Conservation (phyloP, 2,888 invertebrate species). For the Mesoligia furuncula region DNA sequence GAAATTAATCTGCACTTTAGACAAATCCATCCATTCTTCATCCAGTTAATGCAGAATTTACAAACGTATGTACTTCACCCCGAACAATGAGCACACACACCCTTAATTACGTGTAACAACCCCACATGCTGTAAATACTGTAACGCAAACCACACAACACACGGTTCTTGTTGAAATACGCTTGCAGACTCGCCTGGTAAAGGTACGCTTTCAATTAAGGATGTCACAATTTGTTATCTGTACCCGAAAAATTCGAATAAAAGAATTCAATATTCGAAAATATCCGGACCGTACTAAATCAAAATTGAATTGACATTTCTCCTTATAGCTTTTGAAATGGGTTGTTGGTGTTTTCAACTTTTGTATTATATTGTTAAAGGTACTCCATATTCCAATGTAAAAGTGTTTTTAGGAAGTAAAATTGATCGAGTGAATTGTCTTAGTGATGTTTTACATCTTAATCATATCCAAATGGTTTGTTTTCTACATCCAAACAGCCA, state of each 20-base stretch:
- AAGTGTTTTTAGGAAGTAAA: neutral
- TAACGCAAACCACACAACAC: slow-evolving; percentile 56
- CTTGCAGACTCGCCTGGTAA: slow-evolving; percentile 51
- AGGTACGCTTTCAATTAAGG: slow-evolving; percentile 58
- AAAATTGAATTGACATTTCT: slow-evolving; percentile 29
- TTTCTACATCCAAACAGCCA: neutral
- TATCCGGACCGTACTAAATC: slow-evolving; percentile 47
- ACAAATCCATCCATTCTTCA: neutral
- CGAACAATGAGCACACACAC: slow-evolving; percentile 23
- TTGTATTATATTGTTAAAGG: neutral
- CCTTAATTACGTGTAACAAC: slow-evolving; percentile 42
- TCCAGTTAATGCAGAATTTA: neutral
- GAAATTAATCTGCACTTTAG: neutral
- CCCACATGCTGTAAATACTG: slow-evolving; percentile 59
- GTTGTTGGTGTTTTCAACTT: neutral
- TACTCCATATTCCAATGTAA: neutral
- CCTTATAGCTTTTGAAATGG: slow-evolving; percentile 1
- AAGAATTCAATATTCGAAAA: slow-evolving; percentile 57
- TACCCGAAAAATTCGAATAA: slow-evolving; percentile 45
- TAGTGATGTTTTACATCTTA: neutral
- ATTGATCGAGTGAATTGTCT: neutral
- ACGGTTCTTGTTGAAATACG: slow-evolving; percentile 64
- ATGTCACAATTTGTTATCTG: slow-evolving; percentile 44
- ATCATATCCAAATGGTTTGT: neutral
- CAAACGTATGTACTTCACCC: slow-evolving; percentile 21